A percentile compares a stretch with the other conserved stretches of the same genome.
phyloP scores from a whole-genome alignment of 2,113 vertebrate genomes.

The Actenoides hombroni region DNA sequence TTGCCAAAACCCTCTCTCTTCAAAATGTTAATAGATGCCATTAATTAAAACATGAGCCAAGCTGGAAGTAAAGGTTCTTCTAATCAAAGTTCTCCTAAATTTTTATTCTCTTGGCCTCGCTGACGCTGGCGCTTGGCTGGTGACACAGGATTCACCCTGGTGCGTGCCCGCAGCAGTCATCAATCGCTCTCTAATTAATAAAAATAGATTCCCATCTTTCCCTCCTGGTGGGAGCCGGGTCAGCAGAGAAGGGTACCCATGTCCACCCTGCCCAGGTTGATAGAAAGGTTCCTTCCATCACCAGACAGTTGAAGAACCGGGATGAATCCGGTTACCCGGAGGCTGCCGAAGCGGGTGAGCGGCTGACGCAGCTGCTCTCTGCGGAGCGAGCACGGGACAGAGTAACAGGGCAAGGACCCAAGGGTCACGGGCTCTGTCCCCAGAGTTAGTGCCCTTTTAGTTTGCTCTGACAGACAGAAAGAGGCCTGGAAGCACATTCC shows the following conservation, averaged over 20 bases:
- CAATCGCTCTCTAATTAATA: not conserved
- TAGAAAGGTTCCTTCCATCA: not conserved
- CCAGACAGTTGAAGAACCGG: fast-evolving
- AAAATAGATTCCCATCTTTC: not conserved
- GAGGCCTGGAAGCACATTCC: conserved; percentile 18
- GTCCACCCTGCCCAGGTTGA: not conserved
- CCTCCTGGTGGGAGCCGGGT: not conserved
- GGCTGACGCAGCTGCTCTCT: not conserved
- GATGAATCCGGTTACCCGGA: not conserved
- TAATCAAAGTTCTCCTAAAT: not conserved
- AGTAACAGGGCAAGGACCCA: not conserved
- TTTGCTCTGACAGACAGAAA: not conserved
- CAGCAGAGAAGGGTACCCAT: not conserved
- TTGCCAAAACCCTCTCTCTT: conserved; percentile 29
- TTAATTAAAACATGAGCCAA: not conserved
- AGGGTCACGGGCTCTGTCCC: not conserved
- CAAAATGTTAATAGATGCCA: conserved; percentile 8
- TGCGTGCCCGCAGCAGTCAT: not conserved
- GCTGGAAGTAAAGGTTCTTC: not conserved
- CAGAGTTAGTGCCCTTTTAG: not conserved
- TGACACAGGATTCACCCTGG: not conserved
- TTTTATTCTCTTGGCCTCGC: not conserved
- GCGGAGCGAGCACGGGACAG: not conserved
- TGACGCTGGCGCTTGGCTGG: not conserved
- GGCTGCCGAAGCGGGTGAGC: not conserved